phyloP scores from a whole-genome alignment of 2,113 vertebrate species.

The Platycercus adscitus region DNA sequence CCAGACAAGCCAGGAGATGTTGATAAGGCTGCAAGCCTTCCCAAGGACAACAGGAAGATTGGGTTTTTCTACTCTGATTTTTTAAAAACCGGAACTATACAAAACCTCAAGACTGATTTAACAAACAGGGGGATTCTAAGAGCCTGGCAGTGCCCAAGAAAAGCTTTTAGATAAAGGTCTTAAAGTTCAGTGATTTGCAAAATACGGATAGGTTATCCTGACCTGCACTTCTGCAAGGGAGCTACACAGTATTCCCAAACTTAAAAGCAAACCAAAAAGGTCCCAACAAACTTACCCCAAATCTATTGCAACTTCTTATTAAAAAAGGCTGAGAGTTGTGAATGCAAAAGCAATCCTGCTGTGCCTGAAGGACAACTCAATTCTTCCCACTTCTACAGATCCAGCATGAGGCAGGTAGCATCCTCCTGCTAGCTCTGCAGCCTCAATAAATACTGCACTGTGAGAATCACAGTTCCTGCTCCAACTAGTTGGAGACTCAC shows the following conservation, averaged over 20 bases:
- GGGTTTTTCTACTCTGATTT: not conserved
- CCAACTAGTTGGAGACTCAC: not conserved
- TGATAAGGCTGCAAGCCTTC: not conserved
- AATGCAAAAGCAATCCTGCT: not conserved
- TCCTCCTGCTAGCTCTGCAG: not conserved
- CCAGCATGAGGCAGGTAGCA: not conserved
- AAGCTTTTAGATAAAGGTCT: not conserved
- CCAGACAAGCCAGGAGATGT: not conserved
- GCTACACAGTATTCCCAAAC: not conserved
- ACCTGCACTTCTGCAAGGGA: not conserved
- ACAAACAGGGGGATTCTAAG: not conserved
- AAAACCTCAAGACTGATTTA: not conserved
- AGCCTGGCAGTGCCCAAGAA: not conserved
- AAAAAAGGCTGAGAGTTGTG: not conserved
- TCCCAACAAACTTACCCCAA: not conserved
- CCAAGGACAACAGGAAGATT: not conserved
- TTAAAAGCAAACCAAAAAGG: not conserved
- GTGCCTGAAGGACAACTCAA: not conserved
- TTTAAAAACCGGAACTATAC: not conserved
- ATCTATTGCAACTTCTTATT: not conserved
- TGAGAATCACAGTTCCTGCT: not conserved
- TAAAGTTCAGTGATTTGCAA: not conserved
- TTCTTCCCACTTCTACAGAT: not conserved
- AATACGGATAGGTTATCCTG: not conserved
- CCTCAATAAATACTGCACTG: not conserved